phyloP scores from a whole-genome alignment of 2,888 invertebrate species.

The Ischnus inquisitorius region DNA sequence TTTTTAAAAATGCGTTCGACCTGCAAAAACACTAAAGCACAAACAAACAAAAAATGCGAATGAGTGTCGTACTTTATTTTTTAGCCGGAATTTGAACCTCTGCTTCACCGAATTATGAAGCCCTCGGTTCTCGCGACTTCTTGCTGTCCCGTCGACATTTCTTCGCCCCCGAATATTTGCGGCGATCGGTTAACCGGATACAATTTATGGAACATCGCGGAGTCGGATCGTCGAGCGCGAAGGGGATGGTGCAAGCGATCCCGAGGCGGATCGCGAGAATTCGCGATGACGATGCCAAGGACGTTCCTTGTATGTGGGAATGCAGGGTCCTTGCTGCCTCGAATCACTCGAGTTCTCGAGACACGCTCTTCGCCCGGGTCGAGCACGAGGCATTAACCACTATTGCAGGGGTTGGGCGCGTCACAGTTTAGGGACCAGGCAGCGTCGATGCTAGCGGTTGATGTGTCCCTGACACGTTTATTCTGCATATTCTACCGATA shows the following conservation, averaged over 20 bases:
- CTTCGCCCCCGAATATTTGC: slow-evolving; percentile 54
- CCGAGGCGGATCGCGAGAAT: slow-evolving; percentile 44
- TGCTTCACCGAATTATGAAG: neutral
- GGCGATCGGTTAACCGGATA: slow-evolving; percentile 60
- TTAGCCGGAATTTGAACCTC: neutral
- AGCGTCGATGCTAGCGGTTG: slow-evolving; percentile 46
- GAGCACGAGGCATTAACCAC: slow-evolving; percentile 40
- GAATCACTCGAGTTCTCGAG: slow-evolving; percentile 73
- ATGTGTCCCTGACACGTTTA: slow-evolving; percentile 44
- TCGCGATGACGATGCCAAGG: slow-evolving; percentile 57
- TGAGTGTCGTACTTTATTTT: neutral
- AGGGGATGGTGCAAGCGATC: neutral
- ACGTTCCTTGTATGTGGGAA: slow-evolving; percentile 63
- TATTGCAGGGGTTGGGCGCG: slow-evolving; percentile 25
- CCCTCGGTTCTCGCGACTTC: neutral
- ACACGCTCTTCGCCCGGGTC: slow-evolving; percentile 66
- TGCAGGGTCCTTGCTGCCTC: slow-evolving; percentile 66
- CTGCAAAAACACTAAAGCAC: too few relatives aligned
- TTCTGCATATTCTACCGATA: neutral
- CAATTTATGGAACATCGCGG: slow-evolving; percentile 53
- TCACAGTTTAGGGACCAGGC: slow-evolving; percentile 13
- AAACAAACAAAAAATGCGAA: too few relatives aligned
- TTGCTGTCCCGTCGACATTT: slow-evolving; percentile 30
- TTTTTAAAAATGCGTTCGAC: neutral
- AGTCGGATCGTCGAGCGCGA: slow-evolving; percentile 15